phyloP scores from a whole-genome alignment of 1,140 invertebrate species.

The Lethrus apterus region DNA sequence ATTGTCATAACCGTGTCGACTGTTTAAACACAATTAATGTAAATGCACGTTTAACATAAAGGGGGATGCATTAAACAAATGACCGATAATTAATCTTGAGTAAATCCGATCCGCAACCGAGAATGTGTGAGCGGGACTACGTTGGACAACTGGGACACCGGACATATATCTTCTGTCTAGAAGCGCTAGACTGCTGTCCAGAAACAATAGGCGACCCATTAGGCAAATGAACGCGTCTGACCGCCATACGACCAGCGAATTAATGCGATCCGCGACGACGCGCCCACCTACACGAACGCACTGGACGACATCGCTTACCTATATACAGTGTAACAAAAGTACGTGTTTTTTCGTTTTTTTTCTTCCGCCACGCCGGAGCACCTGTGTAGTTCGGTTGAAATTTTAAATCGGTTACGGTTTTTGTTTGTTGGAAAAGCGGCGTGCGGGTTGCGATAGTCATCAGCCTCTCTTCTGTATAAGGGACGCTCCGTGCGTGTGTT shows the following conservation, averaged over 20 bases:
- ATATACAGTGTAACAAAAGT: constrained; percentile 24
- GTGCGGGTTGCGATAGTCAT: constrained; percentile 11
- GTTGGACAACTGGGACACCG: constrained; percentile 22
- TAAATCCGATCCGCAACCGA: constrained; percentile 8
- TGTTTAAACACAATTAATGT: constrained; percentile 5
- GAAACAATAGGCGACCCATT: constrained; percentile 30
- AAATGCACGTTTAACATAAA: constrained; percentile 2
- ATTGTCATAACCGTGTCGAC: too few relatives aligned
- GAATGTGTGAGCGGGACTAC: constrained; percentile 14
- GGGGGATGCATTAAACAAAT: constrained; percentile 2
- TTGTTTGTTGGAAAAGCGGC: constrained; percentile 19
- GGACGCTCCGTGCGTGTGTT: constrained; percentile 14
- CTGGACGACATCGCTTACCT: constrained; percentile 15
- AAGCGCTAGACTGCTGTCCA: constrained; percentile 23
- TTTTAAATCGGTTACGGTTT: constrained; percentile 22
- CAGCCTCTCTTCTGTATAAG: constrained; percentile 12
- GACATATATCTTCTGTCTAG: constrained; percentile 27
- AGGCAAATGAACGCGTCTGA: constrained; percentile 28
- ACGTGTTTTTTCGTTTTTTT: constrained; percentile 11
- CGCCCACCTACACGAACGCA: constrained; percentile 10
- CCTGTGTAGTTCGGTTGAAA: constrained; percentile 18
- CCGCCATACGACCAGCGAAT: constrained; percentile 13
- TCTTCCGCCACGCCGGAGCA: constrained; percentile 12
- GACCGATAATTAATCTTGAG: constrained; percentile 4
- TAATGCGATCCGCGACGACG: constrained; percentile 15